Conservation (phyloP, 2,113 vertebrate species). For the Cynoglossus semilaevis region DNA sequence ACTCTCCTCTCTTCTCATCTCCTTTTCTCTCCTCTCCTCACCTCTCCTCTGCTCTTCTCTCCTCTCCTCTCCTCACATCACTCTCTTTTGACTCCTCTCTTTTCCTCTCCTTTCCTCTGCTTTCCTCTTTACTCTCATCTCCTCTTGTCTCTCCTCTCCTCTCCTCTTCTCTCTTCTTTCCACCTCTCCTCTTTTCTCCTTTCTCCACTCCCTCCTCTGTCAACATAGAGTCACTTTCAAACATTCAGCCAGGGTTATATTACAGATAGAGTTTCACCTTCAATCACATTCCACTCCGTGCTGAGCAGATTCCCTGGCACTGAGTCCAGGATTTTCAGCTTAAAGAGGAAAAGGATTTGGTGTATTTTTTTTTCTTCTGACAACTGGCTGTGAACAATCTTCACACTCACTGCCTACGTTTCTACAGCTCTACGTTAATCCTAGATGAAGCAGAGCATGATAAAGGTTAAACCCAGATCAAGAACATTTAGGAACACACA, state of each 20-base stretch:
- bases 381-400: too few species aligned
- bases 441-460: too few species aligned
- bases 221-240: too few species aligned
- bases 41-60: slow-evolving; percentile 15
- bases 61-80: slow-evolving; percentile 10
- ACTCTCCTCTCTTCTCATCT: slow-evolving; percentile 14
- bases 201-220: slow-evolving; percentile 13
- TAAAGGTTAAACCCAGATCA: too few species aligned
- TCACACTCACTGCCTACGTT: too few species aligned
- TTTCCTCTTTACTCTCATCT: too few species aligned
- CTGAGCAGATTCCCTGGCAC: slow-evolving; percentile 30
- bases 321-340: slow-evolving; percentile 24
- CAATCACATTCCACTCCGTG: slow-evolving; percentile 26
- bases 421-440: too few species aligned
- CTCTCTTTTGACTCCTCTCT: too few species aligned
- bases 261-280: slow-evolving; percentile 50
- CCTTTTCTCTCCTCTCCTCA: slow-evolving; percentile 8
- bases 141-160: slow-evolving; percentile 20
- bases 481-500: too few species aligned
- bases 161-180: slow-evolving; percentile 8
- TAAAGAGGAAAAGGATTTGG: slow-evolving; percentile 1
- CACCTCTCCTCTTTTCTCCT: slow-evolving; percentile 10
- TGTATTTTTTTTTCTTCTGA: too few species aligned
- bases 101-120: neutral
- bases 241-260: too few species aligned